phyloP scores from a whole-genome alignment of 2,113 vertebrate species.

The Coracopsis vasa region DNA sequence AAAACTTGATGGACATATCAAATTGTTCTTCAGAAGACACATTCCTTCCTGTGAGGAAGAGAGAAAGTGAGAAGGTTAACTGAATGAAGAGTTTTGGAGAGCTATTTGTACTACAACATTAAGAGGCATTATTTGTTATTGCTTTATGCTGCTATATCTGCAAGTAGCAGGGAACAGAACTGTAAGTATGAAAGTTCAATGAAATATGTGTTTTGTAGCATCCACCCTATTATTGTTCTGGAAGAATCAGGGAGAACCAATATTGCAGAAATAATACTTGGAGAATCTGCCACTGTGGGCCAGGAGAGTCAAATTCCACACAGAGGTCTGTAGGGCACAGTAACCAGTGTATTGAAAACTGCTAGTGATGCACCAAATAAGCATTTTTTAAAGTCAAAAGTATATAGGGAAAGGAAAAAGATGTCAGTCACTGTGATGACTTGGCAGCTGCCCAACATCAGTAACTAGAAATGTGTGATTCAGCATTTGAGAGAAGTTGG shows the following conservation, averaged over 20 bases:
- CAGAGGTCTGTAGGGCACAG: constrained; percentile 52
- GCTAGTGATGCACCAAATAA: constrained; percentile 66
- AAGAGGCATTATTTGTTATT: neutral
- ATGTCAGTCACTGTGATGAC: constrained; percentile 63
- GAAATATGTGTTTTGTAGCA: neutral
- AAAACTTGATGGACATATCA: neutral
- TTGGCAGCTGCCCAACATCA: constrained; percentile 49
- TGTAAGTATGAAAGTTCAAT: neutral
- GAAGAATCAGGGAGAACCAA: neutral
- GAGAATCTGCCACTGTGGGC: neutral
- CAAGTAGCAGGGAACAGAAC: neutral
- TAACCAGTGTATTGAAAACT: constrained; percentile 64
- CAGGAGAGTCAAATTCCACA: constrained; percentile 42
- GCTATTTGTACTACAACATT: neutral
- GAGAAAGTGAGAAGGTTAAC: neutral
- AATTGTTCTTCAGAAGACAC: neutral
- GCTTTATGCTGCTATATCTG: neutral
- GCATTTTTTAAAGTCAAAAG: constrained; percentile 65
- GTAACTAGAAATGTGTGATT: constrained; percentile 34
- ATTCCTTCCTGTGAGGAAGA: neutral
- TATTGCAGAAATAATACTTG: constrained; percentile 36
- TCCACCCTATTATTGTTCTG: neutral
- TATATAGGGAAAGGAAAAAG: constrained; percentile 47
- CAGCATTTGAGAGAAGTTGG: constrained; percentile 62
- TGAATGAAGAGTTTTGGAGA: neutral